Base-by-base conservation (phyloP, 1,140 invertebrate species). In the Nasonia vitripennis region DNA sequence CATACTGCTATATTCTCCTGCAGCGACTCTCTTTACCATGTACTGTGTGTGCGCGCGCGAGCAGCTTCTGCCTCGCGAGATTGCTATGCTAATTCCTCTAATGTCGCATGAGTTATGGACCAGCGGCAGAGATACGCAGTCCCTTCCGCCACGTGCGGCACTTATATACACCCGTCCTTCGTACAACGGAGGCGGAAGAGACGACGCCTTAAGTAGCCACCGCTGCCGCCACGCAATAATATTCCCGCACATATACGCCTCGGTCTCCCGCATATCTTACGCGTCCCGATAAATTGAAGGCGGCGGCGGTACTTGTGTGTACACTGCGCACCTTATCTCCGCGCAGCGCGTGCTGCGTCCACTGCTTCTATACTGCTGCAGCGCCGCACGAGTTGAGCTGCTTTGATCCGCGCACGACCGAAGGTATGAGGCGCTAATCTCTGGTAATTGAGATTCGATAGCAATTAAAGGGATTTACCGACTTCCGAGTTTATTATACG, bases 51-150 rank as follows among this genome's bases (percentile, higher is more conserved):
- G 11, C 11, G 48, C 48, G 45, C 11, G 45, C 10, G 62, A 68
- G 67, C 27, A 31, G 23, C 23, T 34, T 34, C 68, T 27, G 23
- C 17, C 31, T 34, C 23, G 68, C 14, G 74, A 89, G 88, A 90
- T 90, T 87, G 88, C 88, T 90, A 91, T 91, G 90, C 89, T 91
- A 92, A 92, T 91, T 91, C 87, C 75, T 80, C 90, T 92, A 90
- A 91, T 91, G 89, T 90, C 87, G 80, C 87, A 90, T 91, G 89
- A 92, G 74, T 92, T 92, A 91, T 88, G 86, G 78, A 48, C 71
- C 17, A 20, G 45, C 23, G 17, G 20, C 5, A 71, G 79, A 80
- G 23, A 71, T 27, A 23, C 55, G 20, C 27, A 7, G 81, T 88
- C 87, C 86, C 67, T 87, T 86, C 78, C 86, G 85, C 83, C 23